phyloP scores from a whole-genome alignment of 2,113 vertebrate species.

The Apodemus speciosus region DNA sequence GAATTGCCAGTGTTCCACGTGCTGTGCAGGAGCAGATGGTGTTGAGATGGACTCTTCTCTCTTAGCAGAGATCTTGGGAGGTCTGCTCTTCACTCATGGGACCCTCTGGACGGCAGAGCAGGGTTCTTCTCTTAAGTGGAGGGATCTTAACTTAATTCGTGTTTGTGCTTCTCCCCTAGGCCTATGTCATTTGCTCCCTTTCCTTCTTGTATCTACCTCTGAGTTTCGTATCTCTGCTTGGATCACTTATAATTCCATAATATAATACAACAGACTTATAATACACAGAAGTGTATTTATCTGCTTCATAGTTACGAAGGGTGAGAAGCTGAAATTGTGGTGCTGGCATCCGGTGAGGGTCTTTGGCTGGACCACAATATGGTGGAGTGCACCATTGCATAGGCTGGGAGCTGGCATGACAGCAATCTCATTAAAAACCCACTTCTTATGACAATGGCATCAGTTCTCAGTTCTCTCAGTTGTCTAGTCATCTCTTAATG shows the following conservation, averaged over 20 bases:
- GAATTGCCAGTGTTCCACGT: neutral
- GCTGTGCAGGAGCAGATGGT: neutral
- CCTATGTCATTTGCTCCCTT: neutral
- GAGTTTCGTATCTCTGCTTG: neutral
- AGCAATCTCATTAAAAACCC: neutral
- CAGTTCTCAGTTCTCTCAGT: neutral
- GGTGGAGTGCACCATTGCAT: neutral
- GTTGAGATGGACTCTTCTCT: neutral
- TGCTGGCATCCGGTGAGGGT: neutral
- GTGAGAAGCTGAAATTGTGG: neutral
- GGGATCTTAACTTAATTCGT: neutral
- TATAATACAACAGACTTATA: neutral
- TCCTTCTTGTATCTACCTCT: neutral
- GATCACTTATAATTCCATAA: neutral
- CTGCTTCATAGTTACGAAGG: neutral
- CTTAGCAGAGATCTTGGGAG: neutral
- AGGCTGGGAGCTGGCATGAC: neutral
- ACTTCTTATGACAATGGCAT: neutral
- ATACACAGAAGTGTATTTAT: neutral
- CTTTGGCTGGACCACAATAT: neutral
- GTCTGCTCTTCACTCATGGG: neutral
- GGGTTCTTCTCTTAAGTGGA: neutral
- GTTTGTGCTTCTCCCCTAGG: neutral
- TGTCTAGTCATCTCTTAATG: neutral
- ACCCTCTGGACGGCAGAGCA: neutral